Percentiles rank a stretch among this genome's conserved stretches.
phyloP scores from a whole-genome alignment of 1,140 invertebrate genomes.

The Dermatophagoides farinae region DNA sequence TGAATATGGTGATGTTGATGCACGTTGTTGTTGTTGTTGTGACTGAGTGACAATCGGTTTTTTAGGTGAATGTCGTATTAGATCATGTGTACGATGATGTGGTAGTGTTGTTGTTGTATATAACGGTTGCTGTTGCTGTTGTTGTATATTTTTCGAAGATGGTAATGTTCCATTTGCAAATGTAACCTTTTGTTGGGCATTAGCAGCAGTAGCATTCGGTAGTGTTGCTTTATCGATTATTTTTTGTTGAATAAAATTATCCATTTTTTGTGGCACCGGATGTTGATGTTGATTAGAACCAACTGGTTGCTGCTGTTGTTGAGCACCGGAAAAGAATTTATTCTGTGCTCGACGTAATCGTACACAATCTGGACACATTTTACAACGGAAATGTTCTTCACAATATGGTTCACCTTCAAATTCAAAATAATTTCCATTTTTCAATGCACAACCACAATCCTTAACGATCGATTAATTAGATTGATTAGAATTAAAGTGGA shows the following conservation, averaged over 20 bases:
- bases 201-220: no score
- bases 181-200: not conserved
- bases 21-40: not conserved
- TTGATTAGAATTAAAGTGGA: no score
- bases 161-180: not conserved
- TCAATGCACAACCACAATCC: conserved; percentile 66
- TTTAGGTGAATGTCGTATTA: no score
- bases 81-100: no score
- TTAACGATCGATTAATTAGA: not conserved
- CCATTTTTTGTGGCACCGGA: no score
- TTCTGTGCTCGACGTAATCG: conserved; percentile 8
- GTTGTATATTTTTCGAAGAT: no score
- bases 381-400: conserved; percentile 55
- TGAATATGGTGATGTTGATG: not conserved
- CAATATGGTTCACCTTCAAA: conserved; percentile 91
- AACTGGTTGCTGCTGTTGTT: no score
- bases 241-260: not conserved
- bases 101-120: no score
- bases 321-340: conserved; percentile 1
- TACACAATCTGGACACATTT: conserved; percentile 12
- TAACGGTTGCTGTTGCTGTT: no score
- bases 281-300: no score
- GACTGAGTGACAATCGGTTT: not conserved
- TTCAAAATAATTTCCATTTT: conserved; percentile 79
- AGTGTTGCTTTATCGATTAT: not conserved